Conservation (phyloP, 2,113 vertebrate species). For the Rhombomys opimus region DNA sequence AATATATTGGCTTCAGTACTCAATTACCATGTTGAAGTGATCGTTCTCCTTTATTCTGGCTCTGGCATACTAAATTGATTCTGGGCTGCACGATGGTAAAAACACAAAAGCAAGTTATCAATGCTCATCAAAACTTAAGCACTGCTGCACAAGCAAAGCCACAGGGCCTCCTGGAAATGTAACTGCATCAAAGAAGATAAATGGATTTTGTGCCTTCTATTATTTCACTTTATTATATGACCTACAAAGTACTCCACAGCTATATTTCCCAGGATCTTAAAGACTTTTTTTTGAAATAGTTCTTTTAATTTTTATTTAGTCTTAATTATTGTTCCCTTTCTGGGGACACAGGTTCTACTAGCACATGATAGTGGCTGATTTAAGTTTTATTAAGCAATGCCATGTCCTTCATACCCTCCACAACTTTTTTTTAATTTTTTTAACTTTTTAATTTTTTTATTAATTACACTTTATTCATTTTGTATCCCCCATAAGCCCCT, state of each 20-base stretch:
- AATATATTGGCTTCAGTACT: slow-evolving; percentile 36
- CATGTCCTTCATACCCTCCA: neutral
- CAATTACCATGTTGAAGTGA: neutral
- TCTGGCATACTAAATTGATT: slow-evolving; percentile 11
- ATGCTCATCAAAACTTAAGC: neutral
- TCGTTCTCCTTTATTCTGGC: slow-evolving; percentile 35
- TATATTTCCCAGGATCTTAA: neutral
- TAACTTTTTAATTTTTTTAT: too few relatives aligned
- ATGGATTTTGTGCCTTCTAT: neutral
- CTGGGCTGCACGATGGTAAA: neutral
- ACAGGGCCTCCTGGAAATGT: neutral
- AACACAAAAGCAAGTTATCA: slow-evolving; percentile 16
- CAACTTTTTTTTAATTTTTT: too few relatives aligned
- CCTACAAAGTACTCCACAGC: slow-evolving; percentile 30
- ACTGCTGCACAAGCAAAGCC: neutral
- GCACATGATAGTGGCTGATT: neutral
- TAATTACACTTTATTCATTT: too few relatives aligned
- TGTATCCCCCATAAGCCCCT: too few relatives aligned
- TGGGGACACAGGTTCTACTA: neutral
- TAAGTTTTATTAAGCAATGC: neutral
- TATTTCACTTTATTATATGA: neutral
- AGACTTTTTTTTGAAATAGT: slow-evolving; percentile 10
- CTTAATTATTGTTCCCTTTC: neutral
- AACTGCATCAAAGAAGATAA: neutral
- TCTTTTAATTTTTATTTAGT: slow-evolving; percentile 38